Conservation (phyloP, 2,113 vertebrate genomes). For the Coracopsis vasa region DNA sequence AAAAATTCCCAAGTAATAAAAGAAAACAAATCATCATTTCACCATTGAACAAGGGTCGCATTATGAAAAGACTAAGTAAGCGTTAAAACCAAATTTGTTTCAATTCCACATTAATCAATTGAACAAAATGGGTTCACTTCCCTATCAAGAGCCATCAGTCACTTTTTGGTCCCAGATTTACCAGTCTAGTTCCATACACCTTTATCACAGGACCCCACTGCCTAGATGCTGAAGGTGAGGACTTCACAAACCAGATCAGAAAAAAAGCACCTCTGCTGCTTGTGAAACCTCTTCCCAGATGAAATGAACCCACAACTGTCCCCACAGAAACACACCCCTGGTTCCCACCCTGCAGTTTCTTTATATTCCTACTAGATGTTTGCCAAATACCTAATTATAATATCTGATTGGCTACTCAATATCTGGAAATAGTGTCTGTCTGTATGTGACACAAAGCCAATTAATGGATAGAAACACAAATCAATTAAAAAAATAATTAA, state of each 20-base stretch:
- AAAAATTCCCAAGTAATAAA: not conserved
- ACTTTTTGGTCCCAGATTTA: not conserved
- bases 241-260: not conserved
- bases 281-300: not conserved
- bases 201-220: not conserved
- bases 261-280: not conserved
- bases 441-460: not conserved
- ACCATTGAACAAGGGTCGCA: not conserved
- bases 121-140: not conserved
- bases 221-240: not conserved
- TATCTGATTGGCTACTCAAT: not conserved
- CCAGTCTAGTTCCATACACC: not conserved
- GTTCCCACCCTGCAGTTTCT: not conserved
- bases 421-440: not conserved
- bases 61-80: not conserved
- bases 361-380: not conserved
- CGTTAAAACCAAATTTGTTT: not conserved
- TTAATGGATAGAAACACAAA: constrained; percentile 15
- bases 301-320: not conserved
- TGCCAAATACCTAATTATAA: not conserved
- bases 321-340: accelerated
- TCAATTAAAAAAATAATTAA: constrained; percentile 28
- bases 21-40: not conserved
- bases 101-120: not conserved
- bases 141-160: not conserved